phyloP scores from a whole-genome alignment of 2,888 invertebrate species.

The Nasonia oneida region DNA sequence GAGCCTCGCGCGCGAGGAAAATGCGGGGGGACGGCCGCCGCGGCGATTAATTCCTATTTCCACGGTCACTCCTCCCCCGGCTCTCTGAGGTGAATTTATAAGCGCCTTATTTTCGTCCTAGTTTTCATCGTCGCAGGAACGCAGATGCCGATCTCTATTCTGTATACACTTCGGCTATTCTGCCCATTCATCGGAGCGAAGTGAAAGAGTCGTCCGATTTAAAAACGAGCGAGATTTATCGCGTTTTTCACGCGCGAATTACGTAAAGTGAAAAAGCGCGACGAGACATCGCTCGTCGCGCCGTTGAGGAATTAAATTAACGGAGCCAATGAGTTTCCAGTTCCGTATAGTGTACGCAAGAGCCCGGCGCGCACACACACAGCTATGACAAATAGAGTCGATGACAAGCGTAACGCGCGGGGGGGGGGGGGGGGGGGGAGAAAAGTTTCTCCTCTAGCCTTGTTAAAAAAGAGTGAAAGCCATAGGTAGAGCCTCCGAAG shows the following conservation, averaged over 20 bases:
- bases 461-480: constrained; percentile 14
- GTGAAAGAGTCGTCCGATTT: neutral
- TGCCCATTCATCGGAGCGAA: neutral
- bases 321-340: neutral
- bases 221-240: neutral
- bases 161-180: neutral
- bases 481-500: too few species aligned
- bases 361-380: too few species aligned
- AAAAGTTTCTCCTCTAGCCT: neutral
- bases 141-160: constrained; percentile 5
- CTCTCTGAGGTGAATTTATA: neutral
- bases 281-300: neutral
- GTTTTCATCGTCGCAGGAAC: neutral
- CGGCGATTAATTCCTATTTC: neutral
- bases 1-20: neutral
- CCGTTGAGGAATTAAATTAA: neutral
- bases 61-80: too few species aligned
- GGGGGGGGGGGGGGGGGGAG: neutral
- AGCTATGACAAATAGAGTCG: neutral
- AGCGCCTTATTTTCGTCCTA: constrained; percentile 17
- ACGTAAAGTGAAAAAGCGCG: neutral
- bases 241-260: neutral
- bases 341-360: neutral
- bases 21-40: neutral
- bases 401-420: neutral